Evolutionary conservation across 2,113 vertebrate genomes (phyloP).

Genomic region (Carettochelys insculpta): DNA sequence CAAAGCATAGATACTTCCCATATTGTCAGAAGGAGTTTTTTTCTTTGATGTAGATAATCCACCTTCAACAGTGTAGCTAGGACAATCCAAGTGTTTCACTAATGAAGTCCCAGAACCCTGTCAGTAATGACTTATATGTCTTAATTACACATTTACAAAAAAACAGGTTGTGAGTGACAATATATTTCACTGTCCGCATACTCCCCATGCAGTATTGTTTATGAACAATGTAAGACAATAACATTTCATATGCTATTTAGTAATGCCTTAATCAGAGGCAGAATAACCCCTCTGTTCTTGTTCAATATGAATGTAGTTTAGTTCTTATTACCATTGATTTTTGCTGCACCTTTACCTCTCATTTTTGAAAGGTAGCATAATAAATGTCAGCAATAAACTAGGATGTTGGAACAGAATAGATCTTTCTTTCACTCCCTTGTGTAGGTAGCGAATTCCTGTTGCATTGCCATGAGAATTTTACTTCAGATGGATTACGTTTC

Average conservation of each 20-base stretch:
- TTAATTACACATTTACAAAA: not conserved
- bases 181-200: not conserved
- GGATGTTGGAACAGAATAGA: not conserved
- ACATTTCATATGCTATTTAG: conserved; percentile 8
- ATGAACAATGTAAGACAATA: conserved; percentile 1
- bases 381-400: conserved; percentile 29
- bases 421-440: not conserved
- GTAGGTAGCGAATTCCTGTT: not conserved
- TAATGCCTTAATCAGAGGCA: conserved; percentile 44
- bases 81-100: not conserved
- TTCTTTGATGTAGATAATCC: not conserved
- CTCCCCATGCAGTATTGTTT: not conserved
- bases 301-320: conserved; percentile 19
- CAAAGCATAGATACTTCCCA: not conserved
- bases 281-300: conserved; percentile 16
- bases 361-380: conserved; percentile 30
- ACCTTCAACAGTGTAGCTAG: not conserved
- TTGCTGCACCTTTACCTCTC: conserved; percentile 1
- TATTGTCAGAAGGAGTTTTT: not conserved
- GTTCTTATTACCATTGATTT: conserved; percentile 40
- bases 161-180: not conserved
- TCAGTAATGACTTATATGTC: not conserved
- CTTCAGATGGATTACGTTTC: not conserved
- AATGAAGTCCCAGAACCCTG: not conserved
- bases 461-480: not conserved